A percentile compares a stretch with the other conserved stretches of the same genome.
Evolutionary conservation across 1,140 invertebrate species (phyloP).

Genomic region (Halictus rubicundus): DNA sequence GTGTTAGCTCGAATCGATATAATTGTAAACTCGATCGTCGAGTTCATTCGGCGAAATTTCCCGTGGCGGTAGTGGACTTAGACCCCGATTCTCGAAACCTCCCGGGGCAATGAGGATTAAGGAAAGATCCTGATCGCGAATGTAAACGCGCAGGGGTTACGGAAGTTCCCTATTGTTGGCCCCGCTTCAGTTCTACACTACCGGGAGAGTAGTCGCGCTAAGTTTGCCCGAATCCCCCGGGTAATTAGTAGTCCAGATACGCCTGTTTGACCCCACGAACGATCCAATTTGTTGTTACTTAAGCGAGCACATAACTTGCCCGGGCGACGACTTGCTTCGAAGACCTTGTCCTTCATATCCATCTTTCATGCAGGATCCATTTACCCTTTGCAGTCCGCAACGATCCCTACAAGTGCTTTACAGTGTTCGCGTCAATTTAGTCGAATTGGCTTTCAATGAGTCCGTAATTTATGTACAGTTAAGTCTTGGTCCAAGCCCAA

Average conservation of each 20-base stretch:
- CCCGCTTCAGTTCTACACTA: conserved; percentile 45
- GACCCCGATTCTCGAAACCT: conserved; percentile 56
- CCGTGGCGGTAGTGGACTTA: conserved; percentile 48
- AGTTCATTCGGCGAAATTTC: conserved; percentile 42
- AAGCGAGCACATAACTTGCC: neutral
- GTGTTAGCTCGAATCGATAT: conserved; percentile 19
- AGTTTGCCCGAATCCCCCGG: conserved; percentile 55
- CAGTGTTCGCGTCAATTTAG: too few relatives aligned
- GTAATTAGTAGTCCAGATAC: conserved; percentile 59
- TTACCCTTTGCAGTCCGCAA: too few relatives aligned
- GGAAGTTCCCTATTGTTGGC: conserved; percentile 54
- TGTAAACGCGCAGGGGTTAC: conserved; percentile 54
- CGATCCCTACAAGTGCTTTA: too few relatives aligned
- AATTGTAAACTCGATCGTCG: conserved; percentile 54
- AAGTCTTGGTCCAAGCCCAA: too few relatives aligned
- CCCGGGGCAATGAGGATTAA: conserved; percentile 56
- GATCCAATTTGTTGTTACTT: conserved; percentile 34
- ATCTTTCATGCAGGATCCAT: neutral
- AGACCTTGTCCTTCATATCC: neutral
- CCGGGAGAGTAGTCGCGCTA: conserved; percentile 23
- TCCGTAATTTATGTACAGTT: too few relatives aligned
- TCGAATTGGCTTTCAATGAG: too few relatives aligned
- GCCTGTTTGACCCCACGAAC: conserved; percentile 40
- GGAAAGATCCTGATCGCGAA: conserved; percentile 64
- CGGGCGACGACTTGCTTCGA: neutral